Evolutionary conservation across 2,113 vertebrate species (phyloP).

Genomic region (Pseudois nayaur): DNA sequence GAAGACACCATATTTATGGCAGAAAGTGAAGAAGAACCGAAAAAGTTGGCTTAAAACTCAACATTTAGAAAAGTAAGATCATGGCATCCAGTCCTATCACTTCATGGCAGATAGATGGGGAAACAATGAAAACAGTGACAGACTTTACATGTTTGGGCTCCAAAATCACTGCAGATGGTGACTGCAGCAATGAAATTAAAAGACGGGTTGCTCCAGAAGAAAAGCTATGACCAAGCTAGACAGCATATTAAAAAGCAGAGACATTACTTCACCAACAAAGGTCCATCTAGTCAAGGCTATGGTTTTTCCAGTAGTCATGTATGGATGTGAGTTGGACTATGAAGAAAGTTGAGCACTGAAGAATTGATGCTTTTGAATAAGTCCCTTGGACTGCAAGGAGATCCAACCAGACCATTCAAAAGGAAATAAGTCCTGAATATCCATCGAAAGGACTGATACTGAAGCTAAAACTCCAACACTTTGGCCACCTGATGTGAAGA

Average conservation of each 20-base stretch:
- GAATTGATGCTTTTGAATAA: neutral
- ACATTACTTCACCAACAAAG: neutral
- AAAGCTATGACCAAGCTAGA: neutral
- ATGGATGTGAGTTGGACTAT: neutral
- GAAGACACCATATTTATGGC: neutral
- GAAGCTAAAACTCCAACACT: neutral
- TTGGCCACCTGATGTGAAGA: neutral
- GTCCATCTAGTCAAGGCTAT: fast-evolving
- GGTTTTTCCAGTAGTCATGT: neutral
- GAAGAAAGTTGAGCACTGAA: neutral
- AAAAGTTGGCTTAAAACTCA: neutral
- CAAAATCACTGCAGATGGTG: neutral
- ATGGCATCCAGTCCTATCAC: neutral
- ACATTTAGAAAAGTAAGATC: neutral
- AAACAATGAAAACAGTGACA: neutral
- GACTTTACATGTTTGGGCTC: neutral
- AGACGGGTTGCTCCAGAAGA: neutral
- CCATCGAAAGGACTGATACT: neutral
- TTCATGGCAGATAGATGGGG: neutral
- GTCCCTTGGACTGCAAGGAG: neutral
- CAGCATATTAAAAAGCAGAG: neutral
- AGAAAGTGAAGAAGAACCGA: neutral
- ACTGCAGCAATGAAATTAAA: neutral
- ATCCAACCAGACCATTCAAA: neutral
- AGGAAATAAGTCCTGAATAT: neutral